Conservation (phyloP, 2,888 invertebrate species). For the Parapristionchus giblindavisi region DNA sequence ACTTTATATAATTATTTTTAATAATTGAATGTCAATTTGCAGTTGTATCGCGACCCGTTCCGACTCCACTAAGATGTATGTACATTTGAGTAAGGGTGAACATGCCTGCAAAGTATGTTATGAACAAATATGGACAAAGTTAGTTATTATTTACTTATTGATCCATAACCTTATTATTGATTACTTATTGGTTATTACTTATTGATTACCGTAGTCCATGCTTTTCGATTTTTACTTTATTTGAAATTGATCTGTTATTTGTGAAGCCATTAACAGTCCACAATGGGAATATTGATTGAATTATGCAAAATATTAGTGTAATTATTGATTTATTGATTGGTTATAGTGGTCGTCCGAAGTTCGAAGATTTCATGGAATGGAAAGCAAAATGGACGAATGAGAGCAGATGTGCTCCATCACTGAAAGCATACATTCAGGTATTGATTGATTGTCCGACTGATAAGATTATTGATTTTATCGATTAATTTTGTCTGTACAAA, state of each 20-base stretch:
- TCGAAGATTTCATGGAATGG: constrained; percentile 49
- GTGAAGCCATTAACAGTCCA: no score
- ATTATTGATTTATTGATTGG: no score
- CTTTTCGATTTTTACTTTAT: no score
- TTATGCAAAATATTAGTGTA: no score
- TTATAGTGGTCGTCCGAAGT: constrained; percentile 45
- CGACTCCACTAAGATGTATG: constrained; percentile 42
- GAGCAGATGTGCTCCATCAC: constrained; percentile 46
- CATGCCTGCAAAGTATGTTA: constrained; percentile 55
- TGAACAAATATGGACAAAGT: constrained; percentile 52
- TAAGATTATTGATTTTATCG: neutral
- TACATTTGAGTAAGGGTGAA: constrained; percentile 53
- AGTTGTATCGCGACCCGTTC: constrained; percentile 37
- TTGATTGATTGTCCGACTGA: neutral
- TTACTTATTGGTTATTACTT: no score
- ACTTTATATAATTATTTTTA: neutral
- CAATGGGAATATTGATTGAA: no score
- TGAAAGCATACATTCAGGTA: constrained; percentile 45
- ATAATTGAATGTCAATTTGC: constrained; percentile 4
- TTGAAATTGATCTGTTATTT: no score
- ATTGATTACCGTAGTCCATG: no score
- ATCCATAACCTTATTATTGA: constrained; percentile 13
- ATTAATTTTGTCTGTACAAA: no score
- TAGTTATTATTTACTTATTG: constrained; percentile 23
- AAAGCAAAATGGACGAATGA: constrained; percentile 48